Base-by-base conservation (phyloP, 2,888 invertebrate genomes). In the Ethmia dodecea region DNA sequence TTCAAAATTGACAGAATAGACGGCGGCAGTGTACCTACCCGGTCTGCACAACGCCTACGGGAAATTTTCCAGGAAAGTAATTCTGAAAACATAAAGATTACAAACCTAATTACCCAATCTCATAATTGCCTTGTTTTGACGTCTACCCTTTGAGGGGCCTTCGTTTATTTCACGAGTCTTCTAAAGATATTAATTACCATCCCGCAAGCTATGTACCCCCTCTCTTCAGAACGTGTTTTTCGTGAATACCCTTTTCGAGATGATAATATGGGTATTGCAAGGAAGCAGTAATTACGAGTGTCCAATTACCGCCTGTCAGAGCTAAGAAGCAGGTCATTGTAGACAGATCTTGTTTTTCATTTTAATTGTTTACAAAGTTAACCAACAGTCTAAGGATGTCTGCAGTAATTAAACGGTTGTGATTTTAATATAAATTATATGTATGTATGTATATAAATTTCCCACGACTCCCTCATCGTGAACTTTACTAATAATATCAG, bases 91-190 rank as follows among this genome's bases (percentile, higher is more conserved):
- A 63, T 67, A 64, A 61, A 77, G 77, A 65, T 66, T 70, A 62
- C 64, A 74, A 75, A 81, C 71, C 71, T 77, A 79, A 84, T 83
- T 84, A 83, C 73, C 71, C 69, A 70, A 71, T 78, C 71, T 71
- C 67, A 66, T 83, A 81, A 86, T 84, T 83, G 79, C 73, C 73
- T 74, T 83, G 81, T 84, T 84, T 81, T 83, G 81, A 79, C 73
- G 79, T 78, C 64, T 75, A 80, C 79, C 73, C 81, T 84, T 81
- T 80, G 81, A 80, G 69, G 55, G 69, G 62, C 62, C 67, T 69
- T 65, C 74, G 72, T 71, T 68, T 72, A 74, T 76, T 80, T 78
- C 65, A 62, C 65, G 70, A 75, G 68, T 68, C 60, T 62, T 73
- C 70, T 71, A 71, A 76, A 72, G 79, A 79, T 80, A 83, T 84